Conservation (phyloP, 2,888 invertebrate genomes). For the Brachycybe producta region DNA sequence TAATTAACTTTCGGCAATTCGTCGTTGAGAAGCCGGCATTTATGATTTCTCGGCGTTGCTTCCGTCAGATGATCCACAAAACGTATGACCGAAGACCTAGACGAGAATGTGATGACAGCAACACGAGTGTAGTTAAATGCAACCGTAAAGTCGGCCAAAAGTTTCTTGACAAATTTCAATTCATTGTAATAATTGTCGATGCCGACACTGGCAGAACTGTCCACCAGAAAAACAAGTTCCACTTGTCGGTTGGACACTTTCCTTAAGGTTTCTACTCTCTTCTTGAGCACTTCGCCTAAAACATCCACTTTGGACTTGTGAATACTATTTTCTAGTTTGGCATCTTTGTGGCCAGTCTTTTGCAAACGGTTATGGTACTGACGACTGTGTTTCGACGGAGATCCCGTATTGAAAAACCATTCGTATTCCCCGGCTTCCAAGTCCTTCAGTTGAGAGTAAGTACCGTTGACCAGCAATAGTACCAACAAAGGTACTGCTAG, state of each 20-base stretch:
- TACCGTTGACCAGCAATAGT: no score
- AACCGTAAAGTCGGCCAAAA: slow-evolving; percentile 51
- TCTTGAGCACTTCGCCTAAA: slow-evolving; percentile 43
- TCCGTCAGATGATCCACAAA: slow-evolving; percentile 49
- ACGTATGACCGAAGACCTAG: slow-evolving; percentile 41
- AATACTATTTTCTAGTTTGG: slow-evolving; percentile 3
- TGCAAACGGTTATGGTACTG: no score
- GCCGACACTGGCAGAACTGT: slow-evolving; percentile 55
- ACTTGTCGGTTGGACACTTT: slow-evolving; percentile 33
- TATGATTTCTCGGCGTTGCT: slow-evolving; percentile 42
- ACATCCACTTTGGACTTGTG: slow-evolving; percentile 42
- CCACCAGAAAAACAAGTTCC: slow-evolving; percentile 53
- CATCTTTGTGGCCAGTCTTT: background rate
- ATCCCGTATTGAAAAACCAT: background rate
- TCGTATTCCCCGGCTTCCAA: slow-evolving; percentile 6
- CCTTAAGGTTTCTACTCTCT: slow-evolving; percentile 42
- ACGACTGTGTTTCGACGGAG: no score
- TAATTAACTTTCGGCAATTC: slow-evolving; percentile 47
- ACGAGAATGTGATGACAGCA: slow-evolving; percentile 51
- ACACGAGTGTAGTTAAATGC: slow-evolving; percentile 49
- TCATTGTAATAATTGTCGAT: slow-evolving; percentile 51
- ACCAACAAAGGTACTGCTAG: no score
- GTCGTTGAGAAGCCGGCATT: slow-evolving; percentile 48
- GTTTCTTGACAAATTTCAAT: slow-evolving; percentile 49
- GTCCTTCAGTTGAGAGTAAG: slow-evolving; percentile 1